phyloP scores from a whole-genome alignment of 2,113 vertebrate genomes.

The Triplophysa tibetana region DNA sequence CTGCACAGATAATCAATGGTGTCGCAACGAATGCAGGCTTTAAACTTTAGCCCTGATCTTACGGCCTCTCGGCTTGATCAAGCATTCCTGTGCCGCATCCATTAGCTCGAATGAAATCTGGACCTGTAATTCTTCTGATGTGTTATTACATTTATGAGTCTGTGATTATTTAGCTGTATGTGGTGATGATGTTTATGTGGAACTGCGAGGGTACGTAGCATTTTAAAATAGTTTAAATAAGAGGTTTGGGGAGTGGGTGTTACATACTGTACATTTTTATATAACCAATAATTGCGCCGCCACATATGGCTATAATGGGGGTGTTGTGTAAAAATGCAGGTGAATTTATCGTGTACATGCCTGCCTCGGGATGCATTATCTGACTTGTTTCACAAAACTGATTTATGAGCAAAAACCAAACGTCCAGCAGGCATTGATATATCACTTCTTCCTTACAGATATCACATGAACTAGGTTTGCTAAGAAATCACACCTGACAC shows the following conservation, averaged over 20 bases:
- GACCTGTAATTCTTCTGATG: too few species aligned
- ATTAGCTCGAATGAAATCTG: conserved; percentile 10
- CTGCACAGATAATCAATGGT: conserved; percentile 31
- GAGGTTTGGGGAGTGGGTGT: neutral
- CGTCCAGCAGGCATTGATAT: neutral
- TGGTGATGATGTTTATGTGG: neutral
- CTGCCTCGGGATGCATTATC: neutral
- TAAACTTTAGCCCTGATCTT: conserved; percentile 38
- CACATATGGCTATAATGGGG: neutral
- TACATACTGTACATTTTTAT: neutral
- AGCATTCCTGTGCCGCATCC: neutral
- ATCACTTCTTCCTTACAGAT: neutral
- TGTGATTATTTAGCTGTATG: neutral
- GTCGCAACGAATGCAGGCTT: conserved; percentile 17
- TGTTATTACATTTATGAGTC: neutral
- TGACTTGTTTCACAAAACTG: neutral
- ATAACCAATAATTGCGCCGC: conserved; percentile 7
- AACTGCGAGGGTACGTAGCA: neutral
- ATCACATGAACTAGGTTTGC: neutral
- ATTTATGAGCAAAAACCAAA: conserved; percentile 5
- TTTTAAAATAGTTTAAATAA: neutral
- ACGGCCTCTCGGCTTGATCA: conserved; percentile 31
- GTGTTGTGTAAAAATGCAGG: conserved; percentile 12
- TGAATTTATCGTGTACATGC: neutral
- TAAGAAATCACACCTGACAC: neutral